Conservation (phyloP, 2,113 vertebrate species). For the Syngnathoides biaculeatus region DNA sequence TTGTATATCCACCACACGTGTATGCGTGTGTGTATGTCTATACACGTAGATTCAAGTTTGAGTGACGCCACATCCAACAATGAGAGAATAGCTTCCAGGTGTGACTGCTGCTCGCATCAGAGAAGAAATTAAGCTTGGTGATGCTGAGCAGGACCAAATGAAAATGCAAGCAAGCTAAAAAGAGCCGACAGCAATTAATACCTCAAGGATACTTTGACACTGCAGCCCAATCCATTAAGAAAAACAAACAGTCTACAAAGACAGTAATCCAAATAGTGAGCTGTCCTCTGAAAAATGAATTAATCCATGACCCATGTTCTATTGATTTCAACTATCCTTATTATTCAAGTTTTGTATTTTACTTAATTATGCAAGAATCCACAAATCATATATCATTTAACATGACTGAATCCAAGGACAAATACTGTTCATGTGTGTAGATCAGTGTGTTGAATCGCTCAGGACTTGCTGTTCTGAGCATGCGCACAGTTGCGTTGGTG, state of each 20-base stretch:
- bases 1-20: too few species aligned
- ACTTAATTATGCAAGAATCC: neutral
- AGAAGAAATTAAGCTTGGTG: neutral
- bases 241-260: conserved; percentile 17
- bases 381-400: neutral
- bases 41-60: too few species aligned
- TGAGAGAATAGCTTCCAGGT: neutral
- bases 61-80: neutral
- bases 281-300: conserved; percentile 24
- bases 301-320: conserved; percentile 18
- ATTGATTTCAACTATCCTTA: neutral
- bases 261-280: conserved; percentile 10
- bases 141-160: neutral
- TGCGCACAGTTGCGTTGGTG: conserved; percentile 28
- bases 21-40: too few species aligned
- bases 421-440: conserved; percentile 11
- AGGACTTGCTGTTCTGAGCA: conserved; percentile 22
- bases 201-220: neutral
- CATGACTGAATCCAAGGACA: neutral
- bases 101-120: neutral
- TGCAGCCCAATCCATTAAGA: conserved; percentile 2
- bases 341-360: neutral
- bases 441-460: conserved; percentile 17
- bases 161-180: neutral
- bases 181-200: neutral